Conservation (phyloP, 2,113 vertebrate genomes). For the Bungarus multicinctus region DNA sequence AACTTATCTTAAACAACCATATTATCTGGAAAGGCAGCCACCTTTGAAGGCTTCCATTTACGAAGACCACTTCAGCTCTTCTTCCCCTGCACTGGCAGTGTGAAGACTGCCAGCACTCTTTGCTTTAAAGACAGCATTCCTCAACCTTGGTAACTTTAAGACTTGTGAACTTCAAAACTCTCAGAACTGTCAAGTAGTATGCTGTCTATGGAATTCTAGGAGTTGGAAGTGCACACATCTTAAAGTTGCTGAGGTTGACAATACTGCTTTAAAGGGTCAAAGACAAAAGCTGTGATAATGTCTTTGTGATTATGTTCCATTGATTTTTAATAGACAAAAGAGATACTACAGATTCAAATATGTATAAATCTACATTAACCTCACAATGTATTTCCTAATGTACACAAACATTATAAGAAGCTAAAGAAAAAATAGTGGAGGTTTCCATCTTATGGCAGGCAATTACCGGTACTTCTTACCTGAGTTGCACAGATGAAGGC, state of each 20-base stretch:
- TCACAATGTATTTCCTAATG: not conserved
- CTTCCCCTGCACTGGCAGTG: not conserved
- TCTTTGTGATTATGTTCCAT: not conserved
- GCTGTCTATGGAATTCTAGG: not conserved
- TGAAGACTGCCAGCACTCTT: not conserved
- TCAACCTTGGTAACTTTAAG: not conserved
- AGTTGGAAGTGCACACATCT: not conserved
- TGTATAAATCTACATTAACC: not conserved
- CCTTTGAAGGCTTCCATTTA: not conserved
- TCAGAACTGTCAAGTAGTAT: not conserved
- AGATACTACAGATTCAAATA: not conserved
- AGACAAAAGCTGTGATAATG: not conserved
- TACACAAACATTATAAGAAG: not conserved
- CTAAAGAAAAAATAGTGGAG: not conserved
- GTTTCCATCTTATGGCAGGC: not conserved
- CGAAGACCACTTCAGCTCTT: not conserved
- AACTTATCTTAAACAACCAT: not conserved
- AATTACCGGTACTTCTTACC: not conserved
- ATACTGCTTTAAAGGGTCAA: not conserved
- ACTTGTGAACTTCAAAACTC: not conserved
- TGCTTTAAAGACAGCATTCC: not conserved
- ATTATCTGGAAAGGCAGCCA: not conserved
- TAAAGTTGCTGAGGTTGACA: not conserved
- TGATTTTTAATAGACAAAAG: not conserved
- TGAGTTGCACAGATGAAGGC: conserved; percentile 56